phyloP scores from a whole-genome alignment of 2,888 invertebrate genomes.

The Eupithecia subfuscata region DNA sequence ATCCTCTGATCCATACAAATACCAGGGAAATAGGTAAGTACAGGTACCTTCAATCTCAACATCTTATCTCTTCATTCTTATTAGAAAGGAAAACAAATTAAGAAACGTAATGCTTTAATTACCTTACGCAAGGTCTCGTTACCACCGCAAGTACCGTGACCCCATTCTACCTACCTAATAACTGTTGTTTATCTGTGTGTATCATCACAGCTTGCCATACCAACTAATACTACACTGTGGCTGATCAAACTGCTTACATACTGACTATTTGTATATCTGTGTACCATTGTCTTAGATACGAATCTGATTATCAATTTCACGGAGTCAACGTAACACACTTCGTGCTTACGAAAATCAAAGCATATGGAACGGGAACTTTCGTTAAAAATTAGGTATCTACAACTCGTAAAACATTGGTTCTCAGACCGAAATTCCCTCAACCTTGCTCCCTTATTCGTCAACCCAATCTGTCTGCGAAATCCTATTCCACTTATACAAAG shows the following conservation, averaged over 20 bases:
- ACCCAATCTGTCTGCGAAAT: not conserved
- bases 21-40: not conserved
- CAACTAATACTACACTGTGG: slow-evolving; percentile 14
- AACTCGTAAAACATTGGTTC: not conserved
- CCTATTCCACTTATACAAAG: not conserved
- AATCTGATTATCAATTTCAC: slow-evolving; percentile 15
- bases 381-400: not conserved
- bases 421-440: not conserved
- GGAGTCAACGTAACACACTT: not conserved
- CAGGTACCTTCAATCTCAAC: not conserved
- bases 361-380: not conserved
- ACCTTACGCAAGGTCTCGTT: slow-evolving; percentile 48
- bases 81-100: slow-evolving; percentile 37
- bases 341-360: not conserved
- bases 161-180: slow-evolving; percentile 34
- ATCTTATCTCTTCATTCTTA: slow-evolving; percentile 6
- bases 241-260: not conserved
- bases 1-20: not conserved
- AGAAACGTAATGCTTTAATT: slow-evolving; percentile 37
- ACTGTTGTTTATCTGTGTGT: slow-evolving; percentile 19
- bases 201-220: slow-evolving; percentile 4
- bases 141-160: slow-evolving; percentile 34
- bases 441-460: not conserved
- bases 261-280: not conserved
- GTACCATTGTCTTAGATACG: slow-evolving; percentile 25